These are phyloP conservation scores for Volucella zonaria DNA, from an alignment of 2,888 invertebrate genomes.

Conservation along the genomic window DNA sequence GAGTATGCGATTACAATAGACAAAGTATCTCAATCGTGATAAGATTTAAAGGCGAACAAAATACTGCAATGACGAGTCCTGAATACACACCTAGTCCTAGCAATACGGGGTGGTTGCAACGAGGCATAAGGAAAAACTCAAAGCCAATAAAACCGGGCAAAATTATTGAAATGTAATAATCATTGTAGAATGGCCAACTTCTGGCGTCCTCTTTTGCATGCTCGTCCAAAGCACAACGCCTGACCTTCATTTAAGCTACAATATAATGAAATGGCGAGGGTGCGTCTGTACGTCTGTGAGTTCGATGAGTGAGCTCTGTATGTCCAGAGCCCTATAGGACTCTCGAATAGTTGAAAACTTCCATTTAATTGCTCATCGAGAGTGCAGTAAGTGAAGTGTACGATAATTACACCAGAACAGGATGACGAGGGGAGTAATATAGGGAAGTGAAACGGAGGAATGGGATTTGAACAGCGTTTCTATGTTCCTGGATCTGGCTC, in stretches of 20 bases:
- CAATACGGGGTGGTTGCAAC: neutral
- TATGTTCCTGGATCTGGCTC: neutral
- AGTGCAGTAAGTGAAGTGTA: constrained; percentile 57
- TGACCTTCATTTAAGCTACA: constrained; percentile 43
- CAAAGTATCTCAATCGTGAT: neutral
- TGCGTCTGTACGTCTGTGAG: neutral
- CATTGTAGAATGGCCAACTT: neutral
- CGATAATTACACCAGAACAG: constrained; percentile 57
- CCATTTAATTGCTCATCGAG: constrained; percentile 56
- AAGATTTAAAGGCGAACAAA: constrained; percentile 2
- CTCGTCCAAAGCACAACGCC: constrained; percentile 6
- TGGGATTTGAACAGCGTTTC: no score
- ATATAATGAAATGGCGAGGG: constrained; percentile 23
- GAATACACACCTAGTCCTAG: neutral
- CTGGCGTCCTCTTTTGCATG: constrained; percentile 22
- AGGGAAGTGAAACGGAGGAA: constrained; percentile 7
- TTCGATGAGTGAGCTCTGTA: no score
- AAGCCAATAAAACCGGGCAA: neutral
- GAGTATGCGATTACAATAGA: no score
- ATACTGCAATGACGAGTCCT: neutral
- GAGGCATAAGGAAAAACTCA: neutral
- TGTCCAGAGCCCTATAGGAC: constrained; percentile 12
- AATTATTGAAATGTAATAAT: constrained; percentile 5
- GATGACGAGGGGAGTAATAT: constrained; percentile 1
- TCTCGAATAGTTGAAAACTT: constrained; percentile 59